Evolutionary conservation across 2,888 invertebrate genomes (phyloP).

Genomic region (Drosophila vallismaia): DNA sequence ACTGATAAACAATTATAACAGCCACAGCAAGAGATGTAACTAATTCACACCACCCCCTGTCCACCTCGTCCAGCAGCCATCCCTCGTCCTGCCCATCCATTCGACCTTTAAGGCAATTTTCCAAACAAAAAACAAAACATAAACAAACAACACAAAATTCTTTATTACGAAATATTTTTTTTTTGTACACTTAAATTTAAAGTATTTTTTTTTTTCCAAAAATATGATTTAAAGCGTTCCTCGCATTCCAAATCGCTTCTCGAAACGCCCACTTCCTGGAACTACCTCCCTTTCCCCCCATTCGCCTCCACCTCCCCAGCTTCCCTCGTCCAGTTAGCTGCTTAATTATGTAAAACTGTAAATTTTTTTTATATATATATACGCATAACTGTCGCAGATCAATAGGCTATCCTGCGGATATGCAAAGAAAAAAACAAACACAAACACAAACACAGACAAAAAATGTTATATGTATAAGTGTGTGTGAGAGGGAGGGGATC

Average conservation of each 20-base stretch:
- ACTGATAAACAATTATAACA: conserved; percentile 77
- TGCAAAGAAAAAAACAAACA: conserved; percentile 9
- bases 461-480: conserved; percentile 70
- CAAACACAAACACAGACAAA: conserved; percentile 27
- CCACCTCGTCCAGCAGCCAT: conserved; percentile 10
- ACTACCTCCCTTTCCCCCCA: conserved; percentile 30
- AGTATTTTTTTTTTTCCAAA: conserved; percentile 36
- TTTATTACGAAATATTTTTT: conserved; percentile 28
- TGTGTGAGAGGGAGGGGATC: conserved; percentile 5
- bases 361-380: conserved; percentile 57
- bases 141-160: conserved; percentile 14
- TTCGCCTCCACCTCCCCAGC: conserved; percentile 5
- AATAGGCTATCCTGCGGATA: conserved; percentile 61
- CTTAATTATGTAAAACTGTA: conserved; percentile 58
- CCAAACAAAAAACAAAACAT: conserved; percentile 7
- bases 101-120: conserved; percentile 25
- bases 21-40: conserved; percentile 36
- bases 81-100: conserved; percentile 13
- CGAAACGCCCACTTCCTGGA: conserved; percentile 14
- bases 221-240: conserved; percentile 38
- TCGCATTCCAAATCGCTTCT: conserved; percentile 52
- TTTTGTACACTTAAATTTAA: conserved; percentile 41
- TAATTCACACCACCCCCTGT: conserved; percentile 2
- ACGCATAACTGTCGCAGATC: conserved; percentile 56
- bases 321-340: conserved; percentile 15